A percentile compares a stretch with the other conserved stretches of the same genome.
Conservation (phyloP, 1,140 invertebrate genomes). For the Periplaneta americana region DNA sequence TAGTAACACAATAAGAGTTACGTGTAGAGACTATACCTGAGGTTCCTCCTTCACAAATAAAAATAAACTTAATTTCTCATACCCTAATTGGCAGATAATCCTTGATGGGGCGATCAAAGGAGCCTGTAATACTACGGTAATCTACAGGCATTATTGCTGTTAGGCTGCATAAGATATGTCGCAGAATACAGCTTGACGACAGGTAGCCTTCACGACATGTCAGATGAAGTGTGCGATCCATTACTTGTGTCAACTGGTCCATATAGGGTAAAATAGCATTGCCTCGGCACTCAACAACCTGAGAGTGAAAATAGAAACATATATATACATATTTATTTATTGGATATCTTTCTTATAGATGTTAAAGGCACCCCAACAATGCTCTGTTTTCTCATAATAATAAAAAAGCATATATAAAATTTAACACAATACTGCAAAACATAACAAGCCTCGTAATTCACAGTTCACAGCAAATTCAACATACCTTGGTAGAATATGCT, state of each 20-base stretch:
- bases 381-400: too few relatives aligned
- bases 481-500: too few relatives aligned
- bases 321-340: too few relatives aligned
- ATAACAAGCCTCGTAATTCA: too few relatives aligned
- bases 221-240: constrained; percentile 56
- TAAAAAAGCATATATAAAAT: too few relatives aligned
- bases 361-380: too few relatives aligned
- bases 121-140: constrained; percentile 51
- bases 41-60: not conserved
- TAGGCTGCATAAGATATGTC: constrained; percentile 47
- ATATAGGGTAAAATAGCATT: constrained; percentile 53
- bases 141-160: constrained; percentile 57
- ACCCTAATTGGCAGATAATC: constrained; percentile 69
- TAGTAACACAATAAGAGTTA: constrained; percentile 25
- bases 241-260: constrained; percentile 48
- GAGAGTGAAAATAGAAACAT: constrained; percentile 20
- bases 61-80: constrained; percentile 21
- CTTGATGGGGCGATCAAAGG: constrained; percentile 55
- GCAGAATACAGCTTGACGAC: constrained; percentile 44
- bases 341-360: too few relatives aligned
- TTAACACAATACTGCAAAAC: too few relatives aligned
- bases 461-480: too few relatives aligned
- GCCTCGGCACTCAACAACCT: constrained; percentile 55
- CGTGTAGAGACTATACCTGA: not conserved
- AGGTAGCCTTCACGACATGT: constrained; percentile 54